Conservation (phyloP, 2,113 vertebrate species). For the Euleptes europaea region DNA sequence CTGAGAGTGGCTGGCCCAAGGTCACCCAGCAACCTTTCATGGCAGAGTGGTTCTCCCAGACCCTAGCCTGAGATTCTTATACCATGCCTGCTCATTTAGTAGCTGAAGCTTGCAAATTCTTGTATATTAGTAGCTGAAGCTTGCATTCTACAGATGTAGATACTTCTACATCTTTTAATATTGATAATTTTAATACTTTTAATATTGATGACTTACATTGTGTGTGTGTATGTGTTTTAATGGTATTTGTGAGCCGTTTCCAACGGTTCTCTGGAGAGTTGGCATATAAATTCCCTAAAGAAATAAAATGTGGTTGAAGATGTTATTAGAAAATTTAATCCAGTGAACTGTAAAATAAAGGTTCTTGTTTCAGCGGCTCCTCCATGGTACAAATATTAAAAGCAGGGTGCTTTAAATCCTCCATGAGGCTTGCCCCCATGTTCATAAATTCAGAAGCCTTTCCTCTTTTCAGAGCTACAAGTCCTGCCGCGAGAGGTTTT, state of each 20-base stretch:
- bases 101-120: neutral
- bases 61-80: too few relatives aligned
- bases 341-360: neutral
- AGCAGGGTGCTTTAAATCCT: too few relatives aligned
- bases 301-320: neutral
- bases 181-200: too few relatives aligned
- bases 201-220: too few relatives aligned
- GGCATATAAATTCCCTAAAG: neutral
- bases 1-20: too few relatives aligned
- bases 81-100: neutral
- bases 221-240: too few relatives aligned
- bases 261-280: neutral
- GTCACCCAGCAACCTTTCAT: too few relatives aligned
- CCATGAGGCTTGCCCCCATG: neutral
- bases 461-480: constrained; percentile 76
- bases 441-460: neutral
- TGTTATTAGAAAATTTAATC: neutral
- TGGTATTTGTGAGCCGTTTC: too few relatives aligned
- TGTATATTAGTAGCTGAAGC: neutral
- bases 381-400: too few relatives aligned
- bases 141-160: neutral
- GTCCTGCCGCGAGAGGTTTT: constrained; percentile 88
- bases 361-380: too few relatives aligned
- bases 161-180: too few relatives aligned
- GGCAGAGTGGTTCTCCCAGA: too few relatives aligned